Evolutionary conservation across 2,888 invertebrate species (phyloP), one percentile per base, ranked within the genome.

Genomic region (Idaea straminata): DNA sequence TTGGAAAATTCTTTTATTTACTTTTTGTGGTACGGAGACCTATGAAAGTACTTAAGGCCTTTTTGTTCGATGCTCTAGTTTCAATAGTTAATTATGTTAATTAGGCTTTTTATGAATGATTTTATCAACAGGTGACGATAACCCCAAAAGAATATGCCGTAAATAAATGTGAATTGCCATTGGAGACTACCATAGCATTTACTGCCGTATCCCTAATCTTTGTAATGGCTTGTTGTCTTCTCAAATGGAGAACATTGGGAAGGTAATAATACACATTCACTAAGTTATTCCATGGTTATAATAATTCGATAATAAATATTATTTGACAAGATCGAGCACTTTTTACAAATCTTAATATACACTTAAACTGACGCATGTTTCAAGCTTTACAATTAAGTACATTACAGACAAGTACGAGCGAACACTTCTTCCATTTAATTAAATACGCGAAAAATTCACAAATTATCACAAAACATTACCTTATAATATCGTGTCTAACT

Each of bases 301-400:
- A 47, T 47, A 13, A 89, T 88, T 89, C 84, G 83, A 89, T 82
- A 92, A 92, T 92, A 92, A 92, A 92, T 92, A 92, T 47, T 83
- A 88, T 87, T 87, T 91, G 91, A 92, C 91, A 91, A 91, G 91
- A 92, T 87, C 86, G 83, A 89, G 90, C 90, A 86, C 86, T 90
- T 90, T 88, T 81, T 91, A 91, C 91, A 92, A 81, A 85, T 81
- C 84, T 60, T 84, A 84, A 75, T 80, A 71, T 78, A 84, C 78
- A 79, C 71, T 68, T 76, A 76, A 74, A 74, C 73, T 61, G 67
- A 59, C 63, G 59, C 65, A 66, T 63, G 34, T 47, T 13, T 47
- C 47, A 47, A 47, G 47, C 47, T 47, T 47, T 13, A 5, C 47
- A 13, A 47, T 47, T 70, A 72, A 72, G 72, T 72, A 72, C 72